Evolutionary conservation across 2,888 invertebrate species (phyloP).

Genomic region (Hypena proboscidalis): DNA sequence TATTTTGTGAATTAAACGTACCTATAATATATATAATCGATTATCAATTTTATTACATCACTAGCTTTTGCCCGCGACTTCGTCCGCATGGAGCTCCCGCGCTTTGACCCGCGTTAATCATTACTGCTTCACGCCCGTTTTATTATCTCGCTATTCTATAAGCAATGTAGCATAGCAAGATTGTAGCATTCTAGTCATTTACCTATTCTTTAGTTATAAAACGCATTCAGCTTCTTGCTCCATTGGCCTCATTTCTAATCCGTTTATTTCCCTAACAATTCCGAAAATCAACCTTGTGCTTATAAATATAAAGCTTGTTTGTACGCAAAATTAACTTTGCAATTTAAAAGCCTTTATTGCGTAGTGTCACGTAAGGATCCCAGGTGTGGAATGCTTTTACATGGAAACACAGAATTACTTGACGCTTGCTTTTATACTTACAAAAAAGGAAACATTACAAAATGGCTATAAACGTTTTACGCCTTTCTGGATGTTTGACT

Average conservation of each 20-base stretch:
- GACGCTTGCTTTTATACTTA: slow-evolving; percentile 64
- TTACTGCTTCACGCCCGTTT: no score
- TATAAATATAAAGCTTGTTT: slow-evolving; percentile 31
- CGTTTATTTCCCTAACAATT: slow-evolving; percentile 23
- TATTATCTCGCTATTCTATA: no score
- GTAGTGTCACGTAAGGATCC: slow-evolving; percentile 76
- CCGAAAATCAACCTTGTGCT: slow-evolving; percentile 40
- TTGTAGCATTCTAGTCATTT: slow-evolving; percentile 29
- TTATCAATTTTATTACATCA: no score
- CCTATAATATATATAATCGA: no score
- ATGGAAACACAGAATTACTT: slow-evolving; percentile 70
- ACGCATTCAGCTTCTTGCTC: slow-evolving; percentile 74
- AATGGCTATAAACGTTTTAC: slow-evolving; percentile 43
- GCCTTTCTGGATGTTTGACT: slow-evolving; percentile 18
- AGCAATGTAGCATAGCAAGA: no score
- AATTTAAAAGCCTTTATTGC: slow-evolving; percentile 67
- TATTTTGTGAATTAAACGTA: no score
- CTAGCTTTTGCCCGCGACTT: no score
- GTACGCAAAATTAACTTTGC: slow-evolving; percentile 35
- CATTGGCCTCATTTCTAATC: slow-evolving; percentile 67
- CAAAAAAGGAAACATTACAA: slow-evolving; percentile 59
- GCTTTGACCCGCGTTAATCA: no score
- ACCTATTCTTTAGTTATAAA: slow-evolving; percentile 55
- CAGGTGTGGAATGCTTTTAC: slow-evolving; percentile 80
- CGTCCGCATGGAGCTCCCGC: no score